Base-by-base conservation (phyloP, 2,888 invertebrate species). In the Drosophila lacicola region DNA sequence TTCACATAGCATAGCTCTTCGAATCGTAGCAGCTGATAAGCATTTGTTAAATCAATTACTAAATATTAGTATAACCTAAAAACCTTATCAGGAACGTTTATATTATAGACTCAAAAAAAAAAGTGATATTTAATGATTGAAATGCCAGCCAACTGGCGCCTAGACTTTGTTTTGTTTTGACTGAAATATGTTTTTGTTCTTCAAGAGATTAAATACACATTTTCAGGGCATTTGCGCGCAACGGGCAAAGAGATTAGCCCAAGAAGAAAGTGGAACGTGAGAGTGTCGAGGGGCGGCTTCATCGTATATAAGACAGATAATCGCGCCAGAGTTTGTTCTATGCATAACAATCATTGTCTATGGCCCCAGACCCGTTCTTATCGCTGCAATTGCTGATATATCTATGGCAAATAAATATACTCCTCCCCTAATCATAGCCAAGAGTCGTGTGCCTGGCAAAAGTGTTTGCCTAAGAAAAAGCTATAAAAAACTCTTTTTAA, bases 61-160 rank as follows among this genome's bases (percentile, higher is more conserved):
- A 47, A 78, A 74, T 83, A 78, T 83, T 80, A 49, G 70, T 44
- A 39, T 86, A 82, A 81, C 87, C 82, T 73, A 81, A 75, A 86
- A 83, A 68, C 37, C 25, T 77, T 80, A 80, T 74, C 84, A 67
- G 50, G 4, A 19, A 44, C 21, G 36, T 42, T 5, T 3, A 4
- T 36, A 17, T 5, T 39, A 9, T 2, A 14, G 10, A 36, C 11
- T 25, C 8, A 4, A n/a, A 3, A 46, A 37, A 19, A 39, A 47
- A 34, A 36, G 29, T 55, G 44, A 54, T 37, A 42, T 47, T 46
- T 47, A 80, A 83, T 82, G 64, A 70, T 54, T 66, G 47, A 56
- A 55, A 36, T 29, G 44, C 46, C 29, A 34, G 33, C 29, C 25
- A 56, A 54, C 44, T 73, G 82, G 84, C 82, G 82, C 82, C 81